Evolutionary conservation across 2,888 invertebrate species (phyloP).

Genomic region (Bombyx huttoni): DNA sequence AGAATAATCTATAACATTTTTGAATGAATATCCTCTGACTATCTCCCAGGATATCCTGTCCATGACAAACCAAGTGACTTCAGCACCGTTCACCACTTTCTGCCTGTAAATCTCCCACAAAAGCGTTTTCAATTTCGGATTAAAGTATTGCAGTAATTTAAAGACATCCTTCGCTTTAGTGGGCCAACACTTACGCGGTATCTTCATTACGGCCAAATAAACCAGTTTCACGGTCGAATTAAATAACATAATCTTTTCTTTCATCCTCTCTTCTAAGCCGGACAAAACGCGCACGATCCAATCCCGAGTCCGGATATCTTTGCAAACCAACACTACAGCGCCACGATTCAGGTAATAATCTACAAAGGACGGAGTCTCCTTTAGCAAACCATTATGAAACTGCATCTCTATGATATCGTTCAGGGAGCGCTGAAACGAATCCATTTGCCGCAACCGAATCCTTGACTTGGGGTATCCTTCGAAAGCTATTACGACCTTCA

Average conservation of each 20-base stretch:
- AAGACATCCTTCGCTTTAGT: conserved; percentile 47
- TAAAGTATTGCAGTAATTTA: conserved; percentile 56
- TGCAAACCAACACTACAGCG: conserved; percentile 55
- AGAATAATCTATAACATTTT: conserved; percentile 52
- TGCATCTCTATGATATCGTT: conserved; percentile 53
- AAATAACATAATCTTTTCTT: conserved; percentile 36
- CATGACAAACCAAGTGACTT: conserved; percentile 45
- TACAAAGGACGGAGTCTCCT: conserved; percentile 38
- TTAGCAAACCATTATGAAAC: conserved; percentile 40
- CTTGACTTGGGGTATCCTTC: conserved; percentile 54
- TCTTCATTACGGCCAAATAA: conserved; percentile 48
- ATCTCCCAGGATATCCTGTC: conserved; percentile 54
- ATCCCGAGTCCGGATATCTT: conserved; percentile 44
- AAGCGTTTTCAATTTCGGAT: conserved; percentile 43
- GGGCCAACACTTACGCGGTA: conserved; percentile 43
- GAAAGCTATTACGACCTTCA: conserved; percentile 47
- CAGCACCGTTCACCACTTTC: conserved; percentile 30
- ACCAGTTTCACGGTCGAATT: conserved; percentile 46
- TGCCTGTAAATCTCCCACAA: conserved; percentile 51
- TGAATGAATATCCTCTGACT: conserved; percentile 46
- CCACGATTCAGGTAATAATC: conserved; percentile 57
- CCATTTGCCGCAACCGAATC: conserved; percentile 48
- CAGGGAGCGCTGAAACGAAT: conserved; percentile 39
- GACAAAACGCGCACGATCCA: conserved; percentile 52
- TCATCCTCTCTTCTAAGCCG: conserved; percentile 55